Evolutionary conservation across 2,797 vertebrate species (phyloP).

Genomic region (Pampus argenteus): DNA sequence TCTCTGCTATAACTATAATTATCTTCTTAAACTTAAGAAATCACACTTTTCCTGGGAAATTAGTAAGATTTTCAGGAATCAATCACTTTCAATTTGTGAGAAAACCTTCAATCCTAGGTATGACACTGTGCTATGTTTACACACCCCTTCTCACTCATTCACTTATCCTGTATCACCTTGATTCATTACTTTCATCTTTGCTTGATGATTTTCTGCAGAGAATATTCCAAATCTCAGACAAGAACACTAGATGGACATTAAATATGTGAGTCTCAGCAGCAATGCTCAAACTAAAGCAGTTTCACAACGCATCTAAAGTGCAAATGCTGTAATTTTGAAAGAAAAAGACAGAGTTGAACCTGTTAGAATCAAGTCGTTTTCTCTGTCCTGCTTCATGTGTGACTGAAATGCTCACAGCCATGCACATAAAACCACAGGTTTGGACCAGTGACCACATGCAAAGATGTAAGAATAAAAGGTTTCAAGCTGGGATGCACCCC

Average conservation of each 20-base stretch:
- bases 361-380: no score
- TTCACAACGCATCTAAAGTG: background rate
- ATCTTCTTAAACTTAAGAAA: no score
- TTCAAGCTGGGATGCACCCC: slow-evolving; percentile 16
- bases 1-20: no score
- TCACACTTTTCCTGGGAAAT: background rate
- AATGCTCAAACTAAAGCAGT: background rate
- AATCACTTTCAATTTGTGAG: background rate
- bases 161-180: background rate
- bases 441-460: slow-evolving; percentile 3
- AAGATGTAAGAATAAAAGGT: slow-evolving; percentile 16
- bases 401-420: background rate
- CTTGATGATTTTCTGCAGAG: background rate
- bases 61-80: background rate
- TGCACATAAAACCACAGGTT: slow-evolving; percentile 13
- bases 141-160: background rate
- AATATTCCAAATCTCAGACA: background rate
- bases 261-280: no score
- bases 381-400: no score
- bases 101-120: background rate
- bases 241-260: background rate
- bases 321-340: background rate
- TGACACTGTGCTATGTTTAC: background rate
- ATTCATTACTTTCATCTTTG: background rate
- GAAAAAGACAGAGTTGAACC: no score